A percentile compares a stretch with the other conserved stretches of the same genome.
phyloP scores from a whole-genome alignment of 2,797 vertebrate genomes.

The Erithacus rubecula region DNA sequence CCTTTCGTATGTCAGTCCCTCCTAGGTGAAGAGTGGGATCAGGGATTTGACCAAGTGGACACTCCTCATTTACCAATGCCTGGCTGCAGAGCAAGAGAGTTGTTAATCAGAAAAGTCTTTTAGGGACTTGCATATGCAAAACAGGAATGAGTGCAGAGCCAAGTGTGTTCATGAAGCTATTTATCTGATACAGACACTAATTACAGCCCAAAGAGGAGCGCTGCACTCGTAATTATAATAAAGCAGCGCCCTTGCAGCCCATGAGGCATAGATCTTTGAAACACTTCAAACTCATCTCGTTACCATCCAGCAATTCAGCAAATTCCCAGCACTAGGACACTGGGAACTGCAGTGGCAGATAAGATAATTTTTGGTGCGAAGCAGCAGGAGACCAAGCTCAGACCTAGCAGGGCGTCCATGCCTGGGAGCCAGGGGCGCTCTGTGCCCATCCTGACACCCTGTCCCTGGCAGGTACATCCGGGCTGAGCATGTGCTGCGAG shows the following conservation, averaged over 20 bases:
- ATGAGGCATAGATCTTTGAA: conserved; percentile 26
- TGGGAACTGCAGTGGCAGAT: not conserved
- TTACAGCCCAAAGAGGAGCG: not conserved
- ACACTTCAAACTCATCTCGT: not conserved
- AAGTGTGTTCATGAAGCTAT: conserved; percentile 29
- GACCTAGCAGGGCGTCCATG: accelerated
- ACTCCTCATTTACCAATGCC: not conserved
- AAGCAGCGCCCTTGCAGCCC: conserved; percentile 17
- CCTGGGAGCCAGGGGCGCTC: not conserved
- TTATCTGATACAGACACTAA: conserved; percentile 48
- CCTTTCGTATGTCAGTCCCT: not conserved
- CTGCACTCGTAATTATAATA: conserved; percentile 6
- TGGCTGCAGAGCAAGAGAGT: not conserved
- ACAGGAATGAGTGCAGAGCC: not conserved
- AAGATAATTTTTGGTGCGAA: not conserved
- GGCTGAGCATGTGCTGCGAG: conserved; percentile 79
- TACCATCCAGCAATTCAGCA: conserved; percentile 12
- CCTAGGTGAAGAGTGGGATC: not conserved
- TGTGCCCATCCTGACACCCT: accelerated
- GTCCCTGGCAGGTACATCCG: conserved; percentile 80
- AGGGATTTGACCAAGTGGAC: not conserved
- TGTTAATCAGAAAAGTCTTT: conserved; percentile 1
- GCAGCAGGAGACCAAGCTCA: not conserved
- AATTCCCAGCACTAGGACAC: not conserved
- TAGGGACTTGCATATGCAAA: not conserved